These are phyloP conservation scores for Parazoanthus darwini DNA, from an alignment of 92 coral and sea anemone genomes.

Conservation along the genomic window DNA sequence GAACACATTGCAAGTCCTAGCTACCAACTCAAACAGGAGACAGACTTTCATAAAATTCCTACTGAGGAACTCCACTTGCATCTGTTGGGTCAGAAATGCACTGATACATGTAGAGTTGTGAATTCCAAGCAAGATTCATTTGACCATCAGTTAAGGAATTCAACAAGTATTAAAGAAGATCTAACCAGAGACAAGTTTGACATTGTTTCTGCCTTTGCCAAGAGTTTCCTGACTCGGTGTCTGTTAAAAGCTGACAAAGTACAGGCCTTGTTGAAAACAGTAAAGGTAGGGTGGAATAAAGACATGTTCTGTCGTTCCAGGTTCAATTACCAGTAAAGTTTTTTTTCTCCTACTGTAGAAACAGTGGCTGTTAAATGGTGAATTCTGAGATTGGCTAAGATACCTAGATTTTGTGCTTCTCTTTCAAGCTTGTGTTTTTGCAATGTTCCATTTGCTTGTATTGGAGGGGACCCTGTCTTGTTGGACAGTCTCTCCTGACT, in stretches of 20 bases:
- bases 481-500: neutral
- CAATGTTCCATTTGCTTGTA: neutral
- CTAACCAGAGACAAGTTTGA: slow-evolving; percentile 65
- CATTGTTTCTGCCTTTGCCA: slow-evolving; percentile 83
- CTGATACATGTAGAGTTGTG: neutral
- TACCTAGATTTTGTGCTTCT: neutral
- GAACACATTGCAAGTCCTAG: neutral
- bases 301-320: too few relatives aligned
- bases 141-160: neutral
- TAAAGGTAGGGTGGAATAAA: slow-evolving; percentile 64
- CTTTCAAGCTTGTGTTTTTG: neutral
- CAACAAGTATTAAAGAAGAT: neutral
- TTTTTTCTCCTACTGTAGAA: neutral
- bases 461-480: neutral
- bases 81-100: neutral
- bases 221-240: slow-evolving; percentile 85
- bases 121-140: neutral
- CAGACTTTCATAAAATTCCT: slow-evolving; percentile 41
- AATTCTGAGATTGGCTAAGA: neutral
- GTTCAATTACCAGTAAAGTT: neutral
- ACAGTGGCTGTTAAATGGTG: neutral
- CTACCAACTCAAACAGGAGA: slow-evolving; percentile 6
- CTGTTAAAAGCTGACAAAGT: slow-evolving; percentile 86
- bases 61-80: slow-evolving; percentile 40
- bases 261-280: slow-evolving; percentile 68